phyloP scores from a whole-genome alignment of 2,888 invertebrate genomes.

The Microdon myrmicae region DNA sequence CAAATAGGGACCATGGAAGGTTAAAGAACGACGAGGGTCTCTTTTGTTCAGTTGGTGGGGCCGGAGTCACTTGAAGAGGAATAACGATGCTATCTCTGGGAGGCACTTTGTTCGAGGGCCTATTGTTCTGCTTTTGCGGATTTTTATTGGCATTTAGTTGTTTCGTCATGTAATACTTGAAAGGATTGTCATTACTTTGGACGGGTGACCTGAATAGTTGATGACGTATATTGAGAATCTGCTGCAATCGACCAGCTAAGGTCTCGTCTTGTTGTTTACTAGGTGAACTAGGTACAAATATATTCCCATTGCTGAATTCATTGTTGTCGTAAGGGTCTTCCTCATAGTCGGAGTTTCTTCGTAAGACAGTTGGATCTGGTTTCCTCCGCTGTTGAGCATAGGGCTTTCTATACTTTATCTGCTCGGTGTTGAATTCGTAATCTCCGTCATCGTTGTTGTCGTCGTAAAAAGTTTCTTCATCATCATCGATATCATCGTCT shows the following conservation, averaged over 20 bases:
- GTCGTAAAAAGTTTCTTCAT: not conserved
- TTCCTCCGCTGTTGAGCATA: slow-evolving; percentile 11
- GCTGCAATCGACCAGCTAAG: too few relatives aligned
- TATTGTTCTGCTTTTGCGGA: slow-evolving; percentile 43
- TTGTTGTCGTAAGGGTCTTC: slow-evolving; percentile 35
- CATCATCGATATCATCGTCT: too few relatives aligned
- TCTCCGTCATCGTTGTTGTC: slow-evolving; percentile 46
- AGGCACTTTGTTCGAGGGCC: not conserved
- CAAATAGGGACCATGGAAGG: slow-evolving; percentile 62
- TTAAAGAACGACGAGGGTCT: slow-evolving; percentile 60
- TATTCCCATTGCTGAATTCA: slow-evolving; percentile 54
- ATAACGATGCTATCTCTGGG: slow-evolving; percentile 24
- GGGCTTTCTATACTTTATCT: too few relatives aligned
- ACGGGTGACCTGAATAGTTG: slow-evolving; percentile 57
- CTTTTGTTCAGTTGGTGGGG: slow-evolving; percentile 56
- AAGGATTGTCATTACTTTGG: slow-evolving; percentile 59
- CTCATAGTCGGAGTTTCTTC: slow-evolving; percentile 15
- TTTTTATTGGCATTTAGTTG: slow-evolving; percentile 50
- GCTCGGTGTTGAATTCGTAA: too few relatives aligned
- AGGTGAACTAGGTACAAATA: too few relatives aligned
- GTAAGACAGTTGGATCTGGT: not conserved
- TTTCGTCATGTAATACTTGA: too few relatives aligned
- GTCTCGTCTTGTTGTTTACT: too few relatives aligned
- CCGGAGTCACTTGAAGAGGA: slow-evolving; percentile 56
- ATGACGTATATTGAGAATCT: slow-evolving; percentile 54